A percentile compares a stretch with the other conserved stretches of the same genome.
phyloP scores from a whole-genome alignment of 2,888 invertebrate genomes.

The Physocephala rufipes region DNA sequence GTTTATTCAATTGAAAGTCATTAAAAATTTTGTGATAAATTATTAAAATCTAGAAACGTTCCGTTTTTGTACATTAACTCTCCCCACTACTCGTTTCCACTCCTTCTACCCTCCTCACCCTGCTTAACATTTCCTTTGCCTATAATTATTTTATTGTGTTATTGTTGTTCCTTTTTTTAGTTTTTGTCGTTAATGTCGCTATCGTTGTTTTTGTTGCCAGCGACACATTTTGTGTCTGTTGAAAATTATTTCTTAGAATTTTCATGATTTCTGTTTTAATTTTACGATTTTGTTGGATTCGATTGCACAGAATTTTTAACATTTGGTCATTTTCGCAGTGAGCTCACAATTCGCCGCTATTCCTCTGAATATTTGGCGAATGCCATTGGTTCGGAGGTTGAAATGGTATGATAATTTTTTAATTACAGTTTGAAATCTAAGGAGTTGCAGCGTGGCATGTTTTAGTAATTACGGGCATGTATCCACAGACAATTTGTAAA shows the following conservation, averaged over 20 bases:
- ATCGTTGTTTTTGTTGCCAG: neutral
- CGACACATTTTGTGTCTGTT: neutral
- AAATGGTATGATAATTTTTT: too few relatives aligned
- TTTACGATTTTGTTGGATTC: neutral
- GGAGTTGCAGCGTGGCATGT: too few relatives aligned
- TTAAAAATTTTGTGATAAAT: slow-evolving; percentile 30
- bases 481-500: too few relatives aligned
- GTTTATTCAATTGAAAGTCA: slow-evolving; percentile 33
- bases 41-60: neutral
- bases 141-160: neutral
- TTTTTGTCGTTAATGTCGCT: neutral
- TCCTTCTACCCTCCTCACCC: neutral
- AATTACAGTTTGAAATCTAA: too few relatives aligned
- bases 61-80: neutral
- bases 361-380: too few relatives aligned
- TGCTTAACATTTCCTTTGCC: neutral
- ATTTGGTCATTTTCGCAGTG: too few relatives aligned
- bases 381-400: too few relatives aligned
- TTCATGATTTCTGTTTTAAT: slow-evolving; percentile 4
- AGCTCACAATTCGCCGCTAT: too few relatives aligned
- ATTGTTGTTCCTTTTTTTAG: neutral
- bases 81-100: neutral
- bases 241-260: neutral
- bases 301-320: too few relatives aligned
- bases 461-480: too few relatives aligned